Conservation (phyloP, 2,113 vertebrate species). For the Pseudorhombus dupliciocellatus region DNA sequence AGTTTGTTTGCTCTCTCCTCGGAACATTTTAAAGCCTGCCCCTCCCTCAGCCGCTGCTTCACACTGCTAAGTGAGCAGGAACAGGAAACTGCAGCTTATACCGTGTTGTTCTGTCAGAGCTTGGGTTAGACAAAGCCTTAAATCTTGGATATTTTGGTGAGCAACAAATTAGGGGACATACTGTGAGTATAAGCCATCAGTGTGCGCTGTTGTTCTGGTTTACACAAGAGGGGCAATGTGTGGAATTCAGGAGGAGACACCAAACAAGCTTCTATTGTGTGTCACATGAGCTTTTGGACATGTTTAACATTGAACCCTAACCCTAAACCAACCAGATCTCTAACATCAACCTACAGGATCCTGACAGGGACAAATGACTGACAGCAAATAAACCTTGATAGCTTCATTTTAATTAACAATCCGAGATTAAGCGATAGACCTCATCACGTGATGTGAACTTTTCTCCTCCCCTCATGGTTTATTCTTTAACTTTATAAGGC, state of each 20-base stretch:
- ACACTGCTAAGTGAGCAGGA: no score
- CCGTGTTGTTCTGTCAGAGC: rapidly evolving
- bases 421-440: no score
- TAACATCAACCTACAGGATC: no score
- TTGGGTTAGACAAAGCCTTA: neutral
- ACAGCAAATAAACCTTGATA: no score
- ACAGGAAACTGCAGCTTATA: neutral
- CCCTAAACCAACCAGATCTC: no score
- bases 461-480: neutral
- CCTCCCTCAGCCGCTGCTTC: neutral
- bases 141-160: neutral
- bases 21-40: neutral
- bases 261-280: neutral
- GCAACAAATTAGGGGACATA: neutral
- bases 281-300: neutral
- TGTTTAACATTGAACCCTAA: no score
- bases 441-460: no score
- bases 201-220: neutral
- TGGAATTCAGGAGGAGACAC: neutral
- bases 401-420: no score
- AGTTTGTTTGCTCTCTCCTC: no score
- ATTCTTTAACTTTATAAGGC: neutral
- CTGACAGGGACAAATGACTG: no score
- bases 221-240: neutral
- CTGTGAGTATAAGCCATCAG: slow-evolving; percentile 28